Percentiles rank a stretch among this genome's conserved stretches.
Conservation (phyloP, 2,113 vertebrate genomes). For the Percina caprodes region DNA sequence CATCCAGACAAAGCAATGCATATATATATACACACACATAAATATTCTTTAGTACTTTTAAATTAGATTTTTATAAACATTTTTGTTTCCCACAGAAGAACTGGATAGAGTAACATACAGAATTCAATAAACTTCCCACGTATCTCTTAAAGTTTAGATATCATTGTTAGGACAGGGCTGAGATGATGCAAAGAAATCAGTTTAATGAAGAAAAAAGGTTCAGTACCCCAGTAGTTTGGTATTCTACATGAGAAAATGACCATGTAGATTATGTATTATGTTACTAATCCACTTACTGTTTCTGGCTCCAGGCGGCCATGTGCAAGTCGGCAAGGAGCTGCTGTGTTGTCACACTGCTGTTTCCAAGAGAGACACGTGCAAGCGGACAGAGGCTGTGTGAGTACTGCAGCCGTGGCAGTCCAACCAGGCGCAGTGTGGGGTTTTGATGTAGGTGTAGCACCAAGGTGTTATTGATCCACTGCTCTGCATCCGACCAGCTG, state of each 20-base stretch:
- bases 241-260: not conserved
- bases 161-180: not conserved
- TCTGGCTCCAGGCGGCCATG: constrained; percentile 56
- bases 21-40: not conserved
- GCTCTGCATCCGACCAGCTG: constrained; percentile 80
- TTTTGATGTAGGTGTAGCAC: constrained; percentile 78
- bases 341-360: constrained; percentile 58
- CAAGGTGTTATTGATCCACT: constrained; percentile 79
- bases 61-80: not conserved
- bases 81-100: not conserved
- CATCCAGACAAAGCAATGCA: not conserved
- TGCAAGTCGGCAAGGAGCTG: constrained; percentile 64
- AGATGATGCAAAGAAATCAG: not conserved
- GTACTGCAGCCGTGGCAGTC: constrained; percentile 72
- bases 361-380: constrained; percentile 56
- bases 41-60: too few species aligned
- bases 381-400: constrained; percentile 9
- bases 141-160: not conserved
- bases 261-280: not conserved
- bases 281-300: constrained; percentile 68
- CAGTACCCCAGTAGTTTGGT: not conserved
- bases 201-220: not conserved
- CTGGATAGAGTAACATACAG: not conserved
- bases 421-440: constrained; percentile 72
- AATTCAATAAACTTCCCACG: too few species aligned